Evolutionary conservation across 2,113 vertebrate species (phyloP).

Genomic region (Marmota monax): DNA sequence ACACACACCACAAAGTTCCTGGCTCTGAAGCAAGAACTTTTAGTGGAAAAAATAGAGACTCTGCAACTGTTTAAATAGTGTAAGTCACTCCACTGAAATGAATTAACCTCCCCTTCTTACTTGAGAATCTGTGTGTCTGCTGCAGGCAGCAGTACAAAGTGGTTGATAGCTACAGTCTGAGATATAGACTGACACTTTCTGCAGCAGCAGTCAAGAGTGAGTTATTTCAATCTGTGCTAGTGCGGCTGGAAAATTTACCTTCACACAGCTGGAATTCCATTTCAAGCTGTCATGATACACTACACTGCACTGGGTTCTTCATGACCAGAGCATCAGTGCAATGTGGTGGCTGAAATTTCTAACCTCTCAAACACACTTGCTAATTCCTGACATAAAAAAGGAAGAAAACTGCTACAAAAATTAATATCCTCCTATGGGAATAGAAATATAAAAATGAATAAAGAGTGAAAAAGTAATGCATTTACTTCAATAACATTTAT

Average conservation of each 20-base stretch:
- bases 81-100: conserved; percentile 68
- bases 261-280: conserved; percentile 86
- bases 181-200: conserved; percentile 87
- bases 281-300: conserved; percentile 87
- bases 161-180: conserved; percentile 85
- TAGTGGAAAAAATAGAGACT: not conserved
- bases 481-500: not conserved
- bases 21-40: not conserved
- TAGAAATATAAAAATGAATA: not conserved
- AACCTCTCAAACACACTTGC: conserved; percentile 73
- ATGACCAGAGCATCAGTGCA: conserved; percentile 72
- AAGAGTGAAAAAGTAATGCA: not conserved
- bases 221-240: conserved; percentile 88
- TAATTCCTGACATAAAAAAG: conserved; percentile 76
- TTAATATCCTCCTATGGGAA: not conserved
- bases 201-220: conserved; percentile 87
- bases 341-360: conserved; percentile 78
- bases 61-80: conserved; percentile 51
- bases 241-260: conserved; percentile 89
- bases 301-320: conserved; percentile 82
- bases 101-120: conserved; percentile 76
- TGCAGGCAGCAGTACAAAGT: conserved; percentile 68
- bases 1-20: not conserved
- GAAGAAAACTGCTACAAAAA: conserved; percentile 30
- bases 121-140: conserved; percentile 70